Percentiles rank a stretch among this genome's conserved stretches.
These are phyloP conservation scores for Amaurobius ferox DNA, from an alignment of 2,888 invertebrate species.

Conservation along the genomic window DNA sequence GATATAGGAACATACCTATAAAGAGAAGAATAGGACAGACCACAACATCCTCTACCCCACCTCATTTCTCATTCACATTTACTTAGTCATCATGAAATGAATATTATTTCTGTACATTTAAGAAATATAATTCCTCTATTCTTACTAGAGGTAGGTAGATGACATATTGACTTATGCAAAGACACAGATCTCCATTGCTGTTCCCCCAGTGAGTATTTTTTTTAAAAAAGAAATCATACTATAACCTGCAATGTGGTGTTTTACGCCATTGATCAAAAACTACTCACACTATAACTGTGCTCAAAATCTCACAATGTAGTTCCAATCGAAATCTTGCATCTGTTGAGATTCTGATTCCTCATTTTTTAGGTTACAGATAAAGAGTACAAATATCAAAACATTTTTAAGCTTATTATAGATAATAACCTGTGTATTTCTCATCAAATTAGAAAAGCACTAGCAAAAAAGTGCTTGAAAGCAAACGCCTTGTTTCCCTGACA, in stretches of 20 bases:
- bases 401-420: constrained; percentile 42
- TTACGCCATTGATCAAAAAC: constrained; percentile 57
- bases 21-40: constrained; percentile 62
- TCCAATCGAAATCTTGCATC: constrained; percentile 40
- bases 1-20: constrained; percentile 61
- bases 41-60: constrained; percentile 64
- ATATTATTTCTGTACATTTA: constrained; percentile 56
- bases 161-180: constrained; percentile 36
- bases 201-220: constrained; percentile 49
- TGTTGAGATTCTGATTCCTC: constrained; percentile 29
- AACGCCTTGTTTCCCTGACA: background rate
- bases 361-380: constrained; percentile 47
- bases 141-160: constrained; percentile 37
- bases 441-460: constrained; percentile 7
- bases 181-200: constrained; percentile 25
- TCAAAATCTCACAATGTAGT: constrained; percentile 58
- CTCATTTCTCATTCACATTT: constrained; percentile 61
- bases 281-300: constrained; percentile 49
- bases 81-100: constrained; percentile 49
- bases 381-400: constrained; percentile 63
- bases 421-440: constrained; percentile 1
- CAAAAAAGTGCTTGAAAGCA: constrained; percentile 4
- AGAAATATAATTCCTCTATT: constrained; percentile 37
- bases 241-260: background rate
- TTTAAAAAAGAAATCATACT: constrained; percentile 10